Conservation (phyloP, 2,113 vertebrate species). For the Hystrix cristata region DNA sequence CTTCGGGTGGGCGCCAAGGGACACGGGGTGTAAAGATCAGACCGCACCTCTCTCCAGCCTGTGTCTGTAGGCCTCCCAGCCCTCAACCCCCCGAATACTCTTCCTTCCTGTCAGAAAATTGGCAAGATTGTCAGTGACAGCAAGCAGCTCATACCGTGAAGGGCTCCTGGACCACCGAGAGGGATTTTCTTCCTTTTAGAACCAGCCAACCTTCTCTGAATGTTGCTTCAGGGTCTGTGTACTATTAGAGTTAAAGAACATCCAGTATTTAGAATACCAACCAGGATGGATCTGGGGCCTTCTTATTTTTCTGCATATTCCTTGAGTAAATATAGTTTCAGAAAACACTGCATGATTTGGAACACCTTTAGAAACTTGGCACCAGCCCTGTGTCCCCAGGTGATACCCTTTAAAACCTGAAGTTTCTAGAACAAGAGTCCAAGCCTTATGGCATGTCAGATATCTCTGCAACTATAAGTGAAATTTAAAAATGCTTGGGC, state of each 20-base stretch:
- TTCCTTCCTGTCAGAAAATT: constrained; percentile 80
- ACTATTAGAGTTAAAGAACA: constrained; percentile 79
- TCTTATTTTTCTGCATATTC: constrained; percentile 16
- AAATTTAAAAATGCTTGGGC: not conserved
- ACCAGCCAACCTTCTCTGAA: constrained; percentile 82
- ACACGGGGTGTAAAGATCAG: constrained; percentile 63
- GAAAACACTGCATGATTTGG: constrained; percentile 73
- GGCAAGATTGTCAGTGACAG: constrained; percentile 66
- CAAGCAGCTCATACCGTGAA: constrained; percentile 73
- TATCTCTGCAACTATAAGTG: not conserved
- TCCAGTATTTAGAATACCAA: constrained; percentile 81
- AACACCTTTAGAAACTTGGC: constrained; percentile 61
- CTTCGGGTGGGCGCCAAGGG: constrained; percentile 59
- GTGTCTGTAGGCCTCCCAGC: constrained; percentile 60
- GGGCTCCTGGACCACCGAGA: constrained; percentile 67
- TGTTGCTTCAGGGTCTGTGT: constrained; percentile 83
- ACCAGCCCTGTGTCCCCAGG: not conserved
- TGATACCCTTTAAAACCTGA: not conserved
- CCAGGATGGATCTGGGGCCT: constrained; percentile 72
- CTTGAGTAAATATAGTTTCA: constrained; percentile 72
- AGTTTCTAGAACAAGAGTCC: not conserved
- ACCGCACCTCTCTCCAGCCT: not conserved
- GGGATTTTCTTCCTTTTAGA: constrained; percentile 79
- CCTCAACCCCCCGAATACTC: constrained; percentile 18
- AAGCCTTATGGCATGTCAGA: not conserved